Percentiles rank a stretch among this genome's conserved stretches.
These are phyloP conservation scores for Nomada hirtipes DNA, from an alignment of 2,888 invertebrate genomes.

Conservation along the genomic window DNA sequence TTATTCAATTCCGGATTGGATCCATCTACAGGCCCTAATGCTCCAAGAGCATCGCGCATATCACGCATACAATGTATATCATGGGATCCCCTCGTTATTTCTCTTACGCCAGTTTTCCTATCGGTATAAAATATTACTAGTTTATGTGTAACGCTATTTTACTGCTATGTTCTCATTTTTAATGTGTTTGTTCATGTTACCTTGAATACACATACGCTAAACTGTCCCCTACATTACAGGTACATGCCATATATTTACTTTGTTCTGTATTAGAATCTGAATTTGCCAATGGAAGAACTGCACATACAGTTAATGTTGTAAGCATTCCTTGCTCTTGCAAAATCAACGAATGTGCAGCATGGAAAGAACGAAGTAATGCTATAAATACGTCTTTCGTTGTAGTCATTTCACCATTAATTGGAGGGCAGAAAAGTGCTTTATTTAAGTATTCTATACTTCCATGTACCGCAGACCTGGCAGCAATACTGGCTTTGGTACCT, in stretches of 20 bases:
- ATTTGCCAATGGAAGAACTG: slow-evolving; percentile 87
- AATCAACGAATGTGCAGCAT: slow-evolving; percentile 94
- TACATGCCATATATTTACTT: slow-evolving; percentile 90
- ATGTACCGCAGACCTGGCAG: slow-evolving; percentile 94
- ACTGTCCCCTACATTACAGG: slow-evolving; percentile 95
- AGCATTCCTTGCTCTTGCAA: slow-evolving; percentile 92
- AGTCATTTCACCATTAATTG: slow-evolving; percentile 80
- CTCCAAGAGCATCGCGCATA: slow-evolving; percentile 95
- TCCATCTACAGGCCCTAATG: slow-evolving; percentile 94
- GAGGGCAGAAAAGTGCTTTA: slow-evolving; percentile 87
- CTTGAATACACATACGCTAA: slow-evolving; percentile 94
- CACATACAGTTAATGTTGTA: slow-evolving; percentile 93
- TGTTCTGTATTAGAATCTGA: slow-evolving; percentile 72
- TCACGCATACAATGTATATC: slow-evolving; percentile 93
- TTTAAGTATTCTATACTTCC: slow-evolving; percentile 94
- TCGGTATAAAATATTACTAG: slow-evolving; percentile 22
- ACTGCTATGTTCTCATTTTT: background rate
- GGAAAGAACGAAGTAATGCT: slow-evolving; percentile 91
- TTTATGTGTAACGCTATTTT: background rate
- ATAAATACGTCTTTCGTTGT: slow-evolving; percentile 91
- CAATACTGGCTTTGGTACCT: slow-evolving; percentile 92
- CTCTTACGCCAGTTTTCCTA: slow-evolving; percentile 89
- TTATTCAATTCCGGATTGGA: slow-evolving; percentile 94
- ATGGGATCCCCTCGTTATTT: slow-evolving; percentile 93
- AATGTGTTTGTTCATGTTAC: slow-evolving; percentile 73